Evolutionary conservation across 37 sponge, comb jelly and placozoan genomes (phyloP).

Genomic region (Halisarca cf. caerulea): DNA sequence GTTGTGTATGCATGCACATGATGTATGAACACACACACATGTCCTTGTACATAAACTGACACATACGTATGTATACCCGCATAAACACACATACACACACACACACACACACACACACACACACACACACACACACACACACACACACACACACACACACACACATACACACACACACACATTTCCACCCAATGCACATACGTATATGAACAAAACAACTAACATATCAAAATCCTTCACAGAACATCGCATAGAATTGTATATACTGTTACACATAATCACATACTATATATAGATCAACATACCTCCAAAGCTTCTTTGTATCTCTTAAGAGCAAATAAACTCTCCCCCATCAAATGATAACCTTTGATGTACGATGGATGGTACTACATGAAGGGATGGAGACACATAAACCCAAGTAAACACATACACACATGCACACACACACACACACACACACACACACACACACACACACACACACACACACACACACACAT

Average conservation of each 20-base stretch:
- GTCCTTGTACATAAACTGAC: background rate
- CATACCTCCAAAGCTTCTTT: background rate
- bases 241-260: too few species aligned
- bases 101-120: constrained; percentile 13
- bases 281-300: background rate
- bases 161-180: background rate
- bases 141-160: background rate
- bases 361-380: background rate
- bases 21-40: background rate
- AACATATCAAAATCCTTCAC: too few species aligned
- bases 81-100: background rate
- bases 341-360: background rate
- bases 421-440: background rate
- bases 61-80: background rate
- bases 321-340: background rate
- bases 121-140: constrained; percentile 9
- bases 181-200: background rate
- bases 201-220: background rate
- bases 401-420: background rate
- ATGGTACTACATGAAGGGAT: background rate
- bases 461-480: background rate
- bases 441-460: background rate
- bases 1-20: too few species aligned
- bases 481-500: background rate
- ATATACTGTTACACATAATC: too few species aligned